A percentile compares a stretch with the other conserved stretches of the same genome.
phyloP scores from a whole-genome alignment of 2,797 vertebrate genomes.

The Acanthiza pusilla region DNA sequence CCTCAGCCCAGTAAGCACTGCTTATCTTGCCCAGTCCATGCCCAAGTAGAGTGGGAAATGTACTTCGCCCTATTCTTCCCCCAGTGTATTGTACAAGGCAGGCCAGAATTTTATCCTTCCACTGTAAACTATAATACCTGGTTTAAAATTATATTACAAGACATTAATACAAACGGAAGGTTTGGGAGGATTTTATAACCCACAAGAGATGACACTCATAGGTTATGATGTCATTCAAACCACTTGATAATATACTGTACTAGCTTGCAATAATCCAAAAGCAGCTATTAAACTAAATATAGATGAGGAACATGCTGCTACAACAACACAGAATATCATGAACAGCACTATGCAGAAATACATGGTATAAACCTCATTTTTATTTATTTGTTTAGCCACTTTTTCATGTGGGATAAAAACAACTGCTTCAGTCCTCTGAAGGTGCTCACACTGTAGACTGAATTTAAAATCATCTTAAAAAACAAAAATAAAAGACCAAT shows the following conservation, averaged over 20 bases:
- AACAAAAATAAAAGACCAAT: background rate
- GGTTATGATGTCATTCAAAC: conserved; percentile 68
- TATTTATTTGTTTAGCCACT: conserved; percentile 48
- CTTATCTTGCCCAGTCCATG: background rate
- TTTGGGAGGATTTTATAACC: conserved; percentile 68
- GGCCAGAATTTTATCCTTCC: conserved; percentile 53
- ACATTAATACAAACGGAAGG: conserved; percentile 65
- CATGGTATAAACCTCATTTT: conserved; percentile 16
- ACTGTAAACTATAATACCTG: conserved; percentile 64
- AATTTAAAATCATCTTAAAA: conserved; percentile 13
- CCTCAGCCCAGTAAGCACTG: background rate
- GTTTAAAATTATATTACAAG: conserved; percentile 74
- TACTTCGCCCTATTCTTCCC: background rate
- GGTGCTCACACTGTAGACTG: background rate
- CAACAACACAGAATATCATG: conserved; percentile 61
- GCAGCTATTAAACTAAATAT: conserved; percentile 67
- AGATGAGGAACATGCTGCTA: conserved; percentile 60
- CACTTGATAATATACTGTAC: conserved; percentile 59
- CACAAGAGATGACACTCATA: conserved; percentile 65
- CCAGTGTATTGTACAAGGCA: background rate
- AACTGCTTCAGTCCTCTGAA: background rate
- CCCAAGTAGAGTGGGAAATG: background rate
- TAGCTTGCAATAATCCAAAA: conserved; percentile 64
- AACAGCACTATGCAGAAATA: conserved; percentile 53
- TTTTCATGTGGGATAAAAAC: background rate